Evolutionary conservation across 2,797 vertebrate genomes (phyloP).

Genomic region (Tapirus indicus): DNA sequence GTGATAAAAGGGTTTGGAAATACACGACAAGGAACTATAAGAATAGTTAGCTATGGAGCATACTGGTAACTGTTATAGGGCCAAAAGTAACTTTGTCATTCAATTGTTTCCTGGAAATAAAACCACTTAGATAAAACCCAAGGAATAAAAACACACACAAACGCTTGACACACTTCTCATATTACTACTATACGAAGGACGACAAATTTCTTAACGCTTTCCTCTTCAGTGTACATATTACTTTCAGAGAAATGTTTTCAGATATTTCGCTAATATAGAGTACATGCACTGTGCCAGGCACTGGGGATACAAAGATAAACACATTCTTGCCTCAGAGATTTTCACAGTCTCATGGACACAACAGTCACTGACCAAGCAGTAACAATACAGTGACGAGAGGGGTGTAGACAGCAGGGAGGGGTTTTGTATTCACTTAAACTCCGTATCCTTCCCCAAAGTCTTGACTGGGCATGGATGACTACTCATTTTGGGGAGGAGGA

Average conservation of each 20-base stretch:
- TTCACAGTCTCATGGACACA: too few species aligned
- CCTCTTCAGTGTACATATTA: background rate
- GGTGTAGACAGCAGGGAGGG: background rate
- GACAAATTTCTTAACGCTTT: background rate
- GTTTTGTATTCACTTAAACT: background rate
- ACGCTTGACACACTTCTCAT: background rate
- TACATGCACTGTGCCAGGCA: background rate
- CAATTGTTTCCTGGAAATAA: slow-evolving; percentile 27
- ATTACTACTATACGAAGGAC: background rate
- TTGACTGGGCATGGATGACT: background rate
- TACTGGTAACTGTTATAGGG: background rate
- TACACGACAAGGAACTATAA: background rate
- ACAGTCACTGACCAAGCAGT: background rate
- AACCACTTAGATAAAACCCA: slow-evolving; percentile 11
- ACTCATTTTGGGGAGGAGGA: background rate
- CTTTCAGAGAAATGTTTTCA: background rate
- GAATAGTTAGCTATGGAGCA: background rate
- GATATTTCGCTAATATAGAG: background rate
- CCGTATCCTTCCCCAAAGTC: background rate
- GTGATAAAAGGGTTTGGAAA: background rate
- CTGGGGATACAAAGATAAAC: background rate
- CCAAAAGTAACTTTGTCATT: background rate
- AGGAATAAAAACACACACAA: background rate
- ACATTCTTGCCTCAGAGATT: background rate
- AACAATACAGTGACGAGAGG: background rate